A percentile compares a stretch with the other conserved stretches of the same genome.
These are phyloP conservation scores for Diadema setosum DNA, from an alignment of 35 echinoderm and acorn worm genomes.

Conservation along the genomic window DNA sequence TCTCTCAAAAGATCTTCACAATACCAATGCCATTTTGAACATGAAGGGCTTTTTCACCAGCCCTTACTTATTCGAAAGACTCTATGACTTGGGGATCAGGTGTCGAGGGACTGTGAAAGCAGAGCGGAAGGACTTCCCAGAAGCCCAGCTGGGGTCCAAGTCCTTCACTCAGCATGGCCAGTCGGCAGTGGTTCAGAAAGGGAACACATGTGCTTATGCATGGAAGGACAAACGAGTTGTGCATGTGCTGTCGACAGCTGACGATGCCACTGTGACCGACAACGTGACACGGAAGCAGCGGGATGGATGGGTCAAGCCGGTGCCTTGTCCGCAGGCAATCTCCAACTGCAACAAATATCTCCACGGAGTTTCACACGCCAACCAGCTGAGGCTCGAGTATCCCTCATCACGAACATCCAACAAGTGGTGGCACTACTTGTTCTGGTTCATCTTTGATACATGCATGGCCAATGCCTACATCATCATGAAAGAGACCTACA, in stretches of 20 bases:
- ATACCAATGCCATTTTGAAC: neutral
- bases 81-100: neutral
- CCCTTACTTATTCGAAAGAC: neutral
- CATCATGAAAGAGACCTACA: neutral
- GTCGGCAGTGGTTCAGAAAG: conserved; percentile 3
- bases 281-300: conserved; percentile 1
- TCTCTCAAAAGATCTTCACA: conserved; percentile 20
- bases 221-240: conserved; percentile 18
- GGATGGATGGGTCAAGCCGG: conserved; percentile 9
- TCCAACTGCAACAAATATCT: conserved; percentile 9
- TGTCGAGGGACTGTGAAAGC: conserved; percentile 13
- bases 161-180: conserved; percentile 12
- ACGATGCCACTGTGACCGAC: conserved; percentile 1
- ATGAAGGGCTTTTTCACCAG: conserved; percentile 11
- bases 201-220: neutral
- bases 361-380: neutral
- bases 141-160: conserved; percentile 7
- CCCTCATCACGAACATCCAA: conserved; percentile 5
- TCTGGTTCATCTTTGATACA: conserved; percentile 23
- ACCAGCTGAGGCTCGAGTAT: conserved; percentile 7
- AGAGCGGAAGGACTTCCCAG: conserved; percentile 6
- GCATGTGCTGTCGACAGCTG: conserved; percentile 5
- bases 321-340: neutral
- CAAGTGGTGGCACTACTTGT: conserved; percentile 15
- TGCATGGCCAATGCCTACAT: conserved; percentile 10